Base-by-base conservation (phyloP, 2,888 invertebrate species). In the Pammene aurita region DNA sequence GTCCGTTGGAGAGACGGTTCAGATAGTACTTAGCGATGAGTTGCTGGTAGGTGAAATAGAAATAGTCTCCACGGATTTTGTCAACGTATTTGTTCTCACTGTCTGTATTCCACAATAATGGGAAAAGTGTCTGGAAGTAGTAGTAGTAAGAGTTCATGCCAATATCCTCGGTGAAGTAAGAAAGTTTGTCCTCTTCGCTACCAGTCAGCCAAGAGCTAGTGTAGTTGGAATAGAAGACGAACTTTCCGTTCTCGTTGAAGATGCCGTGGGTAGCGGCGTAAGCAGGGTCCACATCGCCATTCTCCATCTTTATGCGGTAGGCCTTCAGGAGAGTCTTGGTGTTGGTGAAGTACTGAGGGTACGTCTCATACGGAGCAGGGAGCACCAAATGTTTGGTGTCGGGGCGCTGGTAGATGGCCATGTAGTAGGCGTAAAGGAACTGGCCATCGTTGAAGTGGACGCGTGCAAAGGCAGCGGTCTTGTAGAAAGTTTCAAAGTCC, bases 1-100 rank as follows among this genome's bases (percentile, higher is more conserved):
- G 78, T 18, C 93, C 94, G 75, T 95, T 94, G 46, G 94, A 92
- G 66, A 95, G 85, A 84, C 96, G 94, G 79, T 96, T 96, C 78
- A 95, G 84, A 78, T 94, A 94, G 90, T 95, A 96, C 78, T 95
- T 95, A 71, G 95, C 94, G 77, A 95, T 80, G 11, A 96, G 78
- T 83, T 96, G 95, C 78, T 95, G 94, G 80, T 95, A 94, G 80
- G 93, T 90, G 89, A 93, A 94, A 82, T 94, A 94, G 90, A 94
- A 95, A 46, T 93, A 82, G 84, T 95, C 95, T 70, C 95, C 96
- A 72, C 94, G 94, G 78, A 95, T 85, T 6, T 44, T 6, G 0
- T 58, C 26, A 26, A 42, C 6, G 5, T 57, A 13, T 26, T 26
- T 58, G 42, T 42, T 10, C n/a, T 26, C 44, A 10, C 13, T 13